A percentile compares a stretch with the other conserved stretches of the same genome.
These are phyloP conservation scores for Oscheius sp. DNA, from an alignment of 2,888 invertebrate species.

Conservation along the genomic window DNA sequence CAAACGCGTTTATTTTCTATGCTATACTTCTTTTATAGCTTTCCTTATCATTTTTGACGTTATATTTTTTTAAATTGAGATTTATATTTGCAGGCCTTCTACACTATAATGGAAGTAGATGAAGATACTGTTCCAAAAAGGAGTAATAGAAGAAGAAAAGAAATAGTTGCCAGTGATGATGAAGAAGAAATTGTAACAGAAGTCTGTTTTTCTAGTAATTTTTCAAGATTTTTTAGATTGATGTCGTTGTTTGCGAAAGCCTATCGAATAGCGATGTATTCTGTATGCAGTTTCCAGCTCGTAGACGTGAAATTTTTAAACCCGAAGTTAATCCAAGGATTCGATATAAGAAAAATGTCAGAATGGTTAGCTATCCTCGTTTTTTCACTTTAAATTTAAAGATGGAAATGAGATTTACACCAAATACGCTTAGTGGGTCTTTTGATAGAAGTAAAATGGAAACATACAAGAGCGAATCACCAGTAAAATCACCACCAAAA, in stretches of 20 bases:
- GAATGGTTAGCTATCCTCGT: constrained; percentile 35
- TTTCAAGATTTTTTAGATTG: constrained; percentile 28
- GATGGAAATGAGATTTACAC: constrained; percentile 46
- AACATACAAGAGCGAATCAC: constrained; percentile 10
- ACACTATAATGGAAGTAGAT: no score
- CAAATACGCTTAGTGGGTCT: constrained; percentile 38
- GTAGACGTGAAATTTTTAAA: constrained; percentile 42
- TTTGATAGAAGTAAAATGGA: constrained; percentile 31
- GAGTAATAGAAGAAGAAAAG: background rate
- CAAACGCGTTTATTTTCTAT: no score
- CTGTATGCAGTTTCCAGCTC: constrained; percentile 44
- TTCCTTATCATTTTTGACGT: no score
- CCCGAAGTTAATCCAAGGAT: constrained; percentile 28
- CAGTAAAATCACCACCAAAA: constrained; percentile 14
- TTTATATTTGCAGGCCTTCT: no score
- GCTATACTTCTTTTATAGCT: no score
- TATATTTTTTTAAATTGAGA: no score
- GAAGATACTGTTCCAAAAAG: no score
- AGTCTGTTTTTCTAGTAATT: constrained; percentile 3
- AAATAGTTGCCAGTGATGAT: no score
- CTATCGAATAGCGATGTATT: constrained; percentile 39
- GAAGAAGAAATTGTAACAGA: constrained; percentile 18
- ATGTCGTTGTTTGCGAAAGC: constrained; percentile 39
- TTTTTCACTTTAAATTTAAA: constrained; percentile 27
- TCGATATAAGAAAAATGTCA: constrained; percentile 50